phyloP scores from a whole-genome alignment of 2,797 vertebrate species.

The Aplochiton taeniatus region DNA sequence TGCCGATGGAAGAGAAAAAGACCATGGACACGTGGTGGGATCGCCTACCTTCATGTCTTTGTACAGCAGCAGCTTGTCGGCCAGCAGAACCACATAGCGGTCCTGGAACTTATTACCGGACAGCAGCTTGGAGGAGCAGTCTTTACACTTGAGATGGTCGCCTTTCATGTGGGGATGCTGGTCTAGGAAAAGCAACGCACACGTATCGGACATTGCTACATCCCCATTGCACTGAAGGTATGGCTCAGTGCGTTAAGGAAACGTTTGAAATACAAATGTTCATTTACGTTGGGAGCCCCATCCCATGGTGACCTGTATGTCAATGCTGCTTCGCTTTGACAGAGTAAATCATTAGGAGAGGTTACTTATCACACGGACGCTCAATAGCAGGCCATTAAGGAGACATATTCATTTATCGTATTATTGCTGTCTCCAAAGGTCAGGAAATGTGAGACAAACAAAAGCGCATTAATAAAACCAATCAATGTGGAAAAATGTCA shows the following conservation, averaged over 20 bases:
- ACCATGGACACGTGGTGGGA: too few relatives aligned
- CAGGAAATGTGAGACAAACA: slow-evolving; percentile 7
- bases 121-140: slow-evolving; percentile 88
- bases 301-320: too few relatives aligned
- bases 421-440: slow-evolving; percentile 29
- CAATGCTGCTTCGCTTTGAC: not conserved
- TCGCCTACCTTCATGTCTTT: slow-evolving; percentile 89
- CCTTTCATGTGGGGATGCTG: slow-evolving; percentile 71
- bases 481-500: not conserved
- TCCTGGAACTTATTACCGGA: slow-evolving; percentile 94
- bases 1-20: too few relatives aligned
- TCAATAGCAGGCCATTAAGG: slow-evolving; percentile 20
- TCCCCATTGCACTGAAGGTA: too few relatives aligned
- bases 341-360: slow-evolving; percentile 21
- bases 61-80: slow-evolving; percentile 86
- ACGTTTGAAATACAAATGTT: too few relatives aligned
- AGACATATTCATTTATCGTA: slow-evolving; percentile 6
- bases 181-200: slow-evolving; percentile 26
- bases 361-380: slow-evolving; percentile 8
- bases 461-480: not conserved
- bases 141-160: slow-evolving; percentile 87
- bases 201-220: not conserved
- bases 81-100: slow-evolving; percentile 83
- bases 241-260: too few relatives aligned
- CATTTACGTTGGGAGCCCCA: too few relatives aligned